Conservation (phyloP, 1,140 invertebrate genomes). For the Cyrtorhinus lividipennis region DNA sequence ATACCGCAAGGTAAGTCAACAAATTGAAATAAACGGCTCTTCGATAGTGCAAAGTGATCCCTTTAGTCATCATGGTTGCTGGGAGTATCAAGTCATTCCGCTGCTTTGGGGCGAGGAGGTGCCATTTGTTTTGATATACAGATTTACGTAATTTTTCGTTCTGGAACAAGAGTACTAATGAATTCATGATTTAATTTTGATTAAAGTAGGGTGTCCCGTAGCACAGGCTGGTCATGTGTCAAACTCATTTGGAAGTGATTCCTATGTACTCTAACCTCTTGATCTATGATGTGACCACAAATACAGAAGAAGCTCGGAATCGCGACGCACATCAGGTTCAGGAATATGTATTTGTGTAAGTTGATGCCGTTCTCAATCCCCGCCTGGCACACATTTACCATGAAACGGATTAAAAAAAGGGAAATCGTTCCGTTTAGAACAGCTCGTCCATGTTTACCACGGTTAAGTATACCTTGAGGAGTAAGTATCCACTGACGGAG, state of each 20-base stretch:
- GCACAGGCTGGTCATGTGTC: too few species aligned
- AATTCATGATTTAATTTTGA: too few species aligned
- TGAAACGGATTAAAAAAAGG: background rate
- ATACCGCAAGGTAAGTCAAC: background rate
- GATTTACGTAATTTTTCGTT: background rate
- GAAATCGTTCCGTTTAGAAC: background rate
- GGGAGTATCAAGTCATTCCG: background rate
- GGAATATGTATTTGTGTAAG: background rate
- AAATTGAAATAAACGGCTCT: background rate
- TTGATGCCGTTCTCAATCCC: background rate
- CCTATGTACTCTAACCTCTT: too few species aligned
- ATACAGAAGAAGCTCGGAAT: background rate
- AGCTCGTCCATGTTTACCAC: too few species aligned
- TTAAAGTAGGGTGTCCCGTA: too few species aligned
- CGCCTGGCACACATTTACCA: background rate
- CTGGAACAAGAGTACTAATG: background rate
- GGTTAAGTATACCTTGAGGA: background rate
- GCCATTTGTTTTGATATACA: background rate
- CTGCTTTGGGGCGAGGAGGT: background rate
- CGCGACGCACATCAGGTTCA: background rate
- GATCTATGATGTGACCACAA: background rate
- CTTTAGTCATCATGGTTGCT: background rate
- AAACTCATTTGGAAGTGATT: too few species aligned
- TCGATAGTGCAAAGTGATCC: background rate
- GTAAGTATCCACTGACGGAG: background rate